Base-by-base conservation (phyloP, 2,113 vertebrate genomes). In the Malurus melanocephalus region DNA sequence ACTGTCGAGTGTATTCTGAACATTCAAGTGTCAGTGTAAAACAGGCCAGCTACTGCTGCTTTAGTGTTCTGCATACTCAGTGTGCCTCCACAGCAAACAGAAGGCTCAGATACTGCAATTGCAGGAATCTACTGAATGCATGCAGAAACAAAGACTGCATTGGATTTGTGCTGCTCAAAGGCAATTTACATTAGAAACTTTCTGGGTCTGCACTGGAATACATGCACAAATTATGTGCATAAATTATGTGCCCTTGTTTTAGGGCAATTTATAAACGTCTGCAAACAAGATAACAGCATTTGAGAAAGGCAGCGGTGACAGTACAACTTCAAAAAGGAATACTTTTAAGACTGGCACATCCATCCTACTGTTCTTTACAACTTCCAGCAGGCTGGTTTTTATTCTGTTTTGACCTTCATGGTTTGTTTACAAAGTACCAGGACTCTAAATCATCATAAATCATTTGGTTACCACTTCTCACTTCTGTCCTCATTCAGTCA, bases 191-290 rank as follows among this genome's bases (percentile, higher is more conserved):
- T 28, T 2, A 85, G 11, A 10, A 85, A 61, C 32, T 26, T 67
- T 27, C 35, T 52, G 19, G 12, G 24, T 33, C 49, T 81, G 21
- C 38, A n/a, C 0, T 75, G 32, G 20, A 38, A 49, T 74, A 52
- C 22, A 27, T 16, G 22, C 51, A 43, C 0, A 0, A n/a, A 57
- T n/a, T 64, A 22, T 13, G 49, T 28, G 21, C 33, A 23, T 3
- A 1, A 67, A 64, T 38, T 38, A 38, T 38, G 38, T 57, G 60
- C 16, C 18, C n/a, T 56, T 57, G 7, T 61, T 78, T 13, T 33
- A 45, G 72, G 38, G 28, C 7, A 33, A 30, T 67, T 21, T 67
- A 33, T 30, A 69, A 60, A 64, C 0, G 1, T 30, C 32, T 55
- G 14, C 7, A 9, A 80, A 67, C 24, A 68, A 53, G 53, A 32